A percentile compares a stretch with the other conserved stretches of the same genome.
These are phyloP conservation scores for Elysia chlorotica DNA, from an alignment of 1,140 invertebrate genomes.

Conservation along the genomic window DNA sequence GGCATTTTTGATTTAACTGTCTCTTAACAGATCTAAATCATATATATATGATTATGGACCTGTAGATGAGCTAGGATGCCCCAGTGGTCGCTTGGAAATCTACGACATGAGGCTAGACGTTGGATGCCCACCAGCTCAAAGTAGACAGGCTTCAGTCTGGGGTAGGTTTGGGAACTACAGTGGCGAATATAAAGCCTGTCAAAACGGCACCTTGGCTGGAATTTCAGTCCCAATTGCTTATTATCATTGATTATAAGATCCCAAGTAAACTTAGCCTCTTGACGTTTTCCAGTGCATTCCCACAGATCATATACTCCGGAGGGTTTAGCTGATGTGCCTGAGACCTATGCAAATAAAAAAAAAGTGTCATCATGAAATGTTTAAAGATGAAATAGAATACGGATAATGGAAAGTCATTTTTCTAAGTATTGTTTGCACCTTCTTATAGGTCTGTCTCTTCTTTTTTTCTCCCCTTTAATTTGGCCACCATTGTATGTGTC, in stretches of 20 bases:
- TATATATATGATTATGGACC: no score
- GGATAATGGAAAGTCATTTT: constrained; percentile 2
- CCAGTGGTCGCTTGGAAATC: constrained; percentile 72
- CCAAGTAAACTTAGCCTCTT: constrained; percentile 68
- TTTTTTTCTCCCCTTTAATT: not conserved
- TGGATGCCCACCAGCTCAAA: constrained; percentile 70
- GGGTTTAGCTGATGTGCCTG: constrained; percentile 62
- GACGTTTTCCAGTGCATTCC: constrained; percentile 65
- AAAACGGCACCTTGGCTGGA: constrained; percentile 66
- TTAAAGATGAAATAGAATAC: no score
- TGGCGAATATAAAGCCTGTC: constrained; percentile 67
- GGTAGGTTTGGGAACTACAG: constrained; percentile 29
- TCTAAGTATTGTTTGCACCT: not conserved
- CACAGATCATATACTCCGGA: constrained; percentile 66
- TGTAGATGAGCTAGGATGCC: constrained; percentile 64
- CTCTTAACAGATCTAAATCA: no score
- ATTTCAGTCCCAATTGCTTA: constrained; percentile 51
- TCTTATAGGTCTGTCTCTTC: not conserved
- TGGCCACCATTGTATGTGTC: not conserved
- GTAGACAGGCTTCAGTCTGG: constrained; percentile 64
- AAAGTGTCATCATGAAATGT: no score
- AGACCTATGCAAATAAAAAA: constrained; percentile 62
- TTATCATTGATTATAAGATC: constrained; percentile 67
- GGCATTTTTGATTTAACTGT: no score
- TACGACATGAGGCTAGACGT: constrained; percentile 63